These are phyloP conservation scores for Choristoneura fumiferana DNA, from an alignment of 1,140 invertebrate species.

Conservation along the genomic window DNA sequence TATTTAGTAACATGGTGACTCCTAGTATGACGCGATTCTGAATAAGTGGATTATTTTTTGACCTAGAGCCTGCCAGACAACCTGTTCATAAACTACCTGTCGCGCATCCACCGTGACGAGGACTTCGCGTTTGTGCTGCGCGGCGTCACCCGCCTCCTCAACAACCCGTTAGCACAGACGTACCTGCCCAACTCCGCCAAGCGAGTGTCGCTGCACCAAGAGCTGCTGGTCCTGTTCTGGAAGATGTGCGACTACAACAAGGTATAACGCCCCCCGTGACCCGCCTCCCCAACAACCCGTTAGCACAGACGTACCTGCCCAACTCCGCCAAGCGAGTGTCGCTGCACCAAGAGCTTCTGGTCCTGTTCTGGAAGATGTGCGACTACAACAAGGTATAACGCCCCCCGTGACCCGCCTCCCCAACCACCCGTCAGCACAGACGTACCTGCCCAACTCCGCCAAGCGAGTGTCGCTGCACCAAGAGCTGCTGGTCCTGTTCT, in stretches of 20 bases:
- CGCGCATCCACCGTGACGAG: constrained; percentile 98
- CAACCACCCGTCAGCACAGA: constrained; percentile 98
- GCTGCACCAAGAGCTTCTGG: constrained; percentile 98
- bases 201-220: constrained; percentile 98
- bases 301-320: constrained; percentile 98
- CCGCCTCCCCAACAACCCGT: constrained; percentile 96
- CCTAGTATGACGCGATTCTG: too few relatives aligned
- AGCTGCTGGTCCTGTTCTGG: constrained; percentile 98
- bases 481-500: constrained; percentile 98
- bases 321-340: constrained; percentile 98
- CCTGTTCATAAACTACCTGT: constrained; percentile 99
- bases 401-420: constrained; percentile 96
- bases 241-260: constrained; percentile 99
- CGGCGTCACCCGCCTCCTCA: constrained; percentile 96
- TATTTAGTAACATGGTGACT: too few relatives aligned
- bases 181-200: constrained; percentile 99
- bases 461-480: constrained; percentile 99
- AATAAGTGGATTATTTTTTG: too few relatives aligned
- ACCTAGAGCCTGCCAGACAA: constrained; percentile 86
- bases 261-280: constrained; percentile 95
- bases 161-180: constrained; percentile 98
- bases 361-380: constrained; percentile 99
- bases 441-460: constrained; percentile 98
- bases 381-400: constrained; percentile 98
- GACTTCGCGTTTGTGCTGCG: constrained; percentile 98